Base-by-base conservation (phyloP, 2,113 vertebrate genomes). In the Rhinogobius similis region DNA sequence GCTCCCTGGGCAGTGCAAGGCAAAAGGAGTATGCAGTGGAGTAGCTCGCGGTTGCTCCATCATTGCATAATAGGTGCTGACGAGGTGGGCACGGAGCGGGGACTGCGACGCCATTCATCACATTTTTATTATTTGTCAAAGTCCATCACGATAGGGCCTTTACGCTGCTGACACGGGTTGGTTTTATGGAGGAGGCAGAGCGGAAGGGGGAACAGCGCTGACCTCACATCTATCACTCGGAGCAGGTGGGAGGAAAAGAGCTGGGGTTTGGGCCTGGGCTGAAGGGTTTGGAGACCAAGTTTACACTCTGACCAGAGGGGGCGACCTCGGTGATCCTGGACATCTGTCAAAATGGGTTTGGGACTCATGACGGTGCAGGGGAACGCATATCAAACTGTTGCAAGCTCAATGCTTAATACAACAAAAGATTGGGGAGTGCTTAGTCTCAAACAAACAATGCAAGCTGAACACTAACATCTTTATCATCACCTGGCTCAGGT, bases 71-170 rank as follows among this genome's bases (percentile, higher is more conserved):
- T 75, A 62, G 67, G 69, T 76, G 74, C 78, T 77, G 87, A 84
- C 43, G 65, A 84, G 70, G 81, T 78, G 71, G 77, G 66, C 67
- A 77, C 65, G 67, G 41, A 70, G 76, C 72, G 73, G 52, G 73
- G 81, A 82, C 87, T 81, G 86, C 81, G 0, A 70, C 76, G 63
- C 82, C 84, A 76, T 89, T 84, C 83, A 81, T 88, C 80, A 82
- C n/a, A 20, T 29, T 83, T 89, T 90, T 84, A 87, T 86, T 75
- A 72, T 88, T 82, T 87, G 84, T 85, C 87, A 87, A 80, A 82
- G 11, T 39, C 74, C 61, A 81, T 82, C 72, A 82, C 69, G 81
- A 76, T 69, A 75, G 65, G 67, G 62, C 53, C 78, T 84, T 82
- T 77, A 73, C 75, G 68, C 65, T 41, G 65, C 77, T 68, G 82